These are phyloP conservation scores for Catharus fuscescens DNA, from an alignment of 2,113 vertebrate genomes.

Conservation along the genomic window DNA sequence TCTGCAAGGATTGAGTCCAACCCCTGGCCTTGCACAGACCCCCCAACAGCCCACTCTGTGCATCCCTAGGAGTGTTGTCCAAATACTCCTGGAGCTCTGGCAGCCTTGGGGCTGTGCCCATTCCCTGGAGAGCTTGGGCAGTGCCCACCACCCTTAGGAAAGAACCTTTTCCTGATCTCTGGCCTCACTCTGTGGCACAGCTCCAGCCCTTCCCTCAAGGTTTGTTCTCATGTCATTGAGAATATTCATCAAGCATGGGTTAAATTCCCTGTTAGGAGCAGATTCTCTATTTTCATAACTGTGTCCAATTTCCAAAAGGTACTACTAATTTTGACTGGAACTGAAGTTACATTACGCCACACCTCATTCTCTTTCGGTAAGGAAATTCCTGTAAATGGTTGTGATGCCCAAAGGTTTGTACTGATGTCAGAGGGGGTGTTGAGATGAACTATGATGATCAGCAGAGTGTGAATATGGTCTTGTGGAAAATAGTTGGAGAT, in stretches of 20 bases:
- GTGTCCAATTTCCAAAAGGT: background rate
- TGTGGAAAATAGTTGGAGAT: background rate
- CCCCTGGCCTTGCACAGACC: no score
- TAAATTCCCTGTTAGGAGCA: background rate
- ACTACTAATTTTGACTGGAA: background rate
- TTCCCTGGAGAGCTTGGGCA: background rate
- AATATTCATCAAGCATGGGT: background rate
- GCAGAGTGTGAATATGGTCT: background rate
- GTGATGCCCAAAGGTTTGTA: background rate
- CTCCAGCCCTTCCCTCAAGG: background rate
- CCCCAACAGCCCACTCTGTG: fast-evolving
- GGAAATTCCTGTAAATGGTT: background rate
- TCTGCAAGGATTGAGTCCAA: background rate
- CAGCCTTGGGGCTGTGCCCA: background rate
- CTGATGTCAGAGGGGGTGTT: background rate
- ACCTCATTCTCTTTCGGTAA: background rate
- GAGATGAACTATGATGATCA: background rate
- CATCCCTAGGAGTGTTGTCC: fast-evolving
- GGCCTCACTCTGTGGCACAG: background rate
- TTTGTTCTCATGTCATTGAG: background rate
- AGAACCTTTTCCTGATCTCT: background rate
- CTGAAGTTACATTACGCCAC: background rate
- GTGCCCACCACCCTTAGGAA: background rate
- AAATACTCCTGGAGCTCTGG: background rate
- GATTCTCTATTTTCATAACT: background rate